Evolutionary conservation across 2,797 vertebrate species (phyloP).

Genomic region (Hypotaenidia okinawae): DNA sequence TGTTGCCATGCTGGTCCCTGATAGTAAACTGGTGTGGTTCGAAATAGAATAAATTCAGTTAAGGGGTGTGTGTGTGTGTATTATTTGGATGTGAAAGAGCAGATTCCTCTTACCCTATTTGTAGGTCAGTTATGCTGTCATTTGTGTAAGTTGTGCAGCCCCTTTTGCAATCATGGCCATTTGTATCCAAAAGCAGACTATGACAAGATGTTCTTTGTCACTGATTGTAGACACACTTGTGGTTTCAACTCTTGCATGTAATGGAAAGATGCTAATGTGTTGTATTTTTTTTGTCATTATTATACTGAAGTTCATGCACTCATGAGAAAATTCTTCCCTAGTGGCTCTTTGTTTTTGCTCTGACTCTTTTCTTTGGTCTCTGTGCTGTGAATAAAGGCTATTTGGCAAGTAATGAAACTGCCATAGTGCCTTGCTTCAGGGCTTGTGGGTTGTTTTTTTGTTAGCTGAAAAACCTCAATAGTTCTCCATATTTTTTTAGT

Average conservation of each 20-base stretch:
- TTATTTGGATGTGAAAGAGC: not conserved
- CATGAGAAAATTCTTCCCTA: not conserved
- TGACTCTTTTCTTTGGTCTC: not conserved
- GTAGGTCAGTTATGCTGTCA: not conserved
- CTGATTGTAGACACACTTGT: not conserved
- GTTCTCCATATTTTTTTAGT: not conserved
- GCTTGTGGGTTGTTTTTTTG: too few relatives aligned
- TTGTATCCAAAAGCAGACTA: not conserved
- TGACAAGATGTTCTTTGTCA: constrained; percentile 23
- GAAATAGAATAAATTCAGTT: not conserved
- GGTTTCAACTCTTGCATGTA: not conserved
- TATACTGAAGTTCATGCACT: not conserved
- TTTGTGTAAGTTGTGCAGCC: not conserved
- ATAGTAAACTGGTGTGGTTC: not conserved
- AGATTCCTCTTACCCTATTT: not conserved
- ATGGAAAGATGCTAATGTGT: not conserved
- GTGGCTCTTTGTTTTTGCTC: not conserved
- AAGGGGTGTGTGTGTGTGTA: accelerated
- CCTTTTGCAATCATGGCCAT: not conserved
- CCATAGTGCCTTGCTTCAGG: not conserved
- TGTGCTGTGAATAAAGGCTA: not conserved
- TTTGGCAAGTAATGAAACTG: not conserved
- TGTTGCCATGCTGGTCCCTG: not conserved
- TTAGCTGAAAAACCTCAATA: too few relatives aligned
- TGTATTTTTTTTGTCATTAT: not conserved